phyloP scores from a whole-genome alignment of 1,140 invertebrate genomes.

The Drosophila nigrodunni region DNA sequence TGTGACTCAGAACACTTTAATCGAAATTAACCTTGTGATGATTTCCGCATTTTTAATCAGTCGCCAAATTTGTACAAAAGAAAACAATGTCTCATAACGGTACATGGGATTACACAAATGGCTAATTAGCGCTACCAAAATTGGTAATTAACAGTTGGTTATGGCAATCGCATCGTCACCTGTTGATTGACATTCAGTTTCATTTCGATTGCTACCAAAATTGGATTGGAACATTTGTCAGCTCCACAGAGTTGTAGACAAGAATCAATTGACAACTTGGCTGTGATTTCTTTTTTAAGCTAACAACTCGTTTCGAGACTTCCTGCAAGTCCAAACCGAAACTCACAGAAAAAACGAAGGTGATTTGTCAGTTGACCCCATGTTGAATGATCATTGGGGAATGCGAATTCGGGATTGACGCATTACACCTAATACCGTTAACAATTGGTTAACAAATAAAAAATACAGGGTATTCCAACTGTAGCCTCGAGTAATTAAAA shows the following conservation, averaged over 20 bases:
- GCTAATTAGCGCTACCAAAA: conserved; percentile 72
- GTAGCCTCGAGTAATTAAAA: conserved; percentile 30
- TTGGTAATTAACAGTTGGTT: conserved; percentile 62
- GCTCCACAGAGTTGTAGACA: conserved; percentile 19
- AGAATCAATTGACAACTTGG: conserved; percentile 36
- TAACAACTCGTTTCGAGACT: conserved; percentile 5
- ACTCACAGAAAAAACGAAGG: neutral
- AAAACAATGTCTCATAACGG: conserved; percentile 30
- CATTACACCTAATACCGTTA: conserved; percentile 48
- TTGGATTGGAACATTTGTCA: conserved; percentile 44
- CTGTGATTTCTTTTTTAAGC: conserved; percentile 27
- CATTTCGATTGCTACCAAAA: conserved; percentile 54
- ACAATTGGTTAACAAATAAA: neutral
- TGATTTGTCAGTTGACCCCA: conserved; percentile 36
- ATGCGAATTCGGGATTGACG: conserved; percentile 20
- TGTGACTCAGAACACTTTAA: conserved; percentile 37
- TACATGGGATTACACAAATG: conserved; percentile 55
- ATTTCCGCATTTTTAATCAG: conserved; percentile 54
- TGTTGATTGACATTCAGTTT: conserved; percentile 69
- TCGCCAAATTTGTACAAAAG: conserved; percentile 19
- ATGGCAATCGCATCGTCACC: conserved; percentile 43
- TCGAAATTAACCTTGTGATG: conserved; percentile 14
- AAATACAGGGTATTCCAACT: conserved; percentile 5
- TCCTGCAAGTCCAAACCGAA: conserved; percentile 20
- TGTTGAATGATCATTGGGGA: conserved; percentile 5